phyloP scores from a whole-genome alignment of 2,888 invertebrate genomes.

The Ctenicera cuprea region DNA sequence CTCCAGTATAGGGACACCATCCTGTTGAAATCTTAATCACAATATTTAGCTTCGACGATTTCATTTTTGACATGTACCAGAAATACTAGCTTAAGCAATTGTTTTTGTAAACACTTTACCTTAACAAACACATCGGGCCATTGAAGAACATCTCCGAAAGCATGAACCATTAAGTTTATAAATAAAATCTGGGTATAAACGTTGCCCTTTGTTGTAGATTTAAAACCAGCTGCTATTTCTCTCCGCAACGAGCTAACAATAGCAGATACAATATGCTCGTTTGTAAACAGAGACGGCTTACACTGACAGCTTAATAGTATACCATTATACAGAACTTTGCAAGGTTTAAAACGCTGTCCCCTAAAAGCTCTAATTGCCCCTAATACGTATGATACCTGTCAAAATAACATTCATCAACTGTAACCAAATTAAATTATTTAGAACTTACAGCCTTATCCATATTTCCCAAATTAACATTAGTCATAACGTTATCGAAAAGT shows the following conservation, averaged over 20 bases:
- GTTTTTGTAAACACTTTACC: too few species aligned
- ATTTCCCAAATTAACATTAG: conserved; percentile 86
- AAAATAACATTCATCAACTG: conserved; percentile 42
- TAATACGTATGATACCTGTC: conserved; percentile 85
- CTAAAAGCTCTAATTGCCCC: conserved; percentile 90
- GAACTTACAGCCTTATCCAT: conserved; percentile 81
- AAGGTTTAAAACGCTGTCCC: conserved; percentile 88
- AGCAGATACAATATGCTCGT: conserved; percentile 85
- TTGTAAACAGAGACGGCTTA: conserved; percentile 84
- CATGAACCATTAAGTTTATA: conserved; percentile 88
- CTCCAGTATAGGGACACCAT: too few species aligned
- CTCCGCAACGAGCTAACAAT: conserved; percentile 88
- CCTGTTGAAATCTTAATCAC: too few species aligned
- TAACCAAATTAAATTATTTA: not conserved
- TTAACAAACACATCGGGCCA: conserved; percentile 96
- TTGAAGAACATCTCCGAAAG: conserved; percentile 86
- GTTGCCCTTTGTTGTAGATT: conserved; percentile 81
- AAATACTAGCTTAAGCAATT: too few species aligned
- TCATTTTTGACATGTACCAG: too few species aligned
- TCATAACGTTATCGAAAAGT: conserved; percentile 83
- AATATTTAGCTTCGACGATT: too few species aligned
- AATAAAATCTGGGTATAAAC: conserved; percentile 87
- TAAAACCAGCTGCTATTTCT: conserved; percentile 83
- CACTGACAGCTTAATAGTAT: conserved; percentile 88
- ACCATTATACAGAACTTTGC: conserved; percentile 84